Base-by-base conservation (phyloP, 2,888 invertebrate species). In the Orthosia cruda region DNA sequence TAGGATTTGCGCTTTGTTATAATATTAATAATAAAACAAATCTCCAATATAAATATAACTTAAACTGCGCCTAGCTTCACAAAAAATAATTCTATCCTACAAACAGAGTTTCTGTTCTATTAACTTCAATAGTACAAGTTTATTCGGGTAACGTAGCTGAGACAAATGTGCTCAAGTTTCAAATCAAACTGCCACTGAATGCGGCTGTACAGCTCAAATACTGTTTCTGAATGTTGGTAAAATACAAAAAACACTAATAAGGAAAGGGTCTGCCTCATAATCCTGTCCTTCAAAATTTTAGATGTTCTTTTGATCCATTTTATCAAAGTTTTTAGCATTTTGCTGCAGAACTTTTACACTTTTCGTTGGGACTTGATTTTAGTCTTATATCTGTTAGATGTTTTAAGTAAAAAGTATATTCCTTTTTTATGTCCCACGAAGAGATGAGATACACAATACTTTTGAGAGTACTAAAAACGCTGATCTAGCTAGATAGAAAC, bases 61-160 rank as follows among this genome's bases (percentile, higher is more conserved):
- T n/a, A n/a, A n/a, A n/a, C n/a, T n/a, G 26, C 26, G 26, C 26
- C 1, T 26, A 26, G 26, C 26, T 26, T 2, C 15, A 20, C 26
- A 12, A 77, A 54, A 76, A 67, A 0, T 9, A 40, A 40, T 40
- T 40, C 40, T 40, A 62, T 67, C 45, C 13, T 65, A 59, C 52
- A 20, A 64, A 68, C 18, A 72, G 61, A 77, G 61, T 68, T 65
- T 64, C 64, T 57, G 59, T 77, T 65, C 64, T 61, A 68, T 62
- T 79, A 57, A 77, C 40, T 9, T 9, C 9, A 26, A 76, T 45
- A 61, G 47, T 72, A 63, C 50, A 9, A 50, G 45, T 77, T 71
- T 78, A 77, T 68, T 57, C 59, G 45, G 57, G 55, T 72, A 61
- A 32, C 49, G 50, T 65, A 55, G 1, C 26, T 47, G 58, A n/a